A percentile compares a stretch with the other conserved stretches of the same genome.
phyloP scores from a whole-genome alignment of 2,797 vertebrate species.

The Dromococcyx pavoninus region DNA sequence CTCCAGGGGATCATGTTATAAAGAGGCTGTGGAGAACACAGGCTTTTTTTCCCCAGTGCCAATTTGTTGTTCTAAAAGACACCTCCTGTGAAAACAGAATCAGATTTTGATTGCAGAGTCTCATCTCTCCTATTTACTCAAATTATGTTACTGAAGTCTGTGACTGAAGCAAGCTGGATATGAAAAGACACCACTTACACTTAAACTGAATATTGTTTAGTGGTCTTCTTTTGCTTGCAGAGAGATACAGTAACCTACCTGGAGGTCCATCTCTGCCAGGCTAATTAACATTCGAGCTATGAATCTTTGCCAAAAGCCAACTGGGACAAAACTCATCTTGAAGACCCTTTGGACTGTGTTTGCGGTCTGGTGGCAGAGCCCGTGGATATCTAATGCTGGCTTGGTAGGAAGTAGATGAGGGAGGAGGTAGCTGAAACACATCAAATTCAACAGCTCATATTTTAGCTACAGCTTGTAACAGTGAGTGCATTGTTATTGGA shows the following conservation, averaged over 20 bases:
- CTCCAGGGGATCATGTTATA: background rate
- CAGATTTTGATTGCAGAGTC: background rate
- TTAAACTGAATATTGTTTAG: background rate
- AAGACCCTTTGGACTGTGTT: slow-evolving; percentile 93
- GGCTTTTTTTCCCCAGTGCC: background rate
- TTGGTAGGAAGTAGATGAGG: slow-evolving; percentile 95
- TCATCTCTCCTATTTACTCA: background rate
- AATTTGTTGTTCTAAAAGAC: background rate
- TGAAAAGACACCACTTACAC: background rate
- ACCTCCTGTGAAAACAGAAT: background rate
- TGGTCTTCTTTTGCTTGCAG: background rate
- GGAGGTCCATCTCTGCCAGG: slow-evolving; percentile 93
- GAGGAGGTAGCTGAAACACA: slow-evolving; percentile 88
- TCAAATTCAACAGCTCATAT: slow-evolving; percentile 12
- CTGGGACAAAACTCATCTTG: slow-evolving; percentile 98
- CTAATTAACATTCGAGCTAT: slow-evolving; percentile 98
- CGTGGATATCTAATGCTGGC: slow-evolving; percentile 89
- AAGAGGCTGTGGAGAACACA: background rate
- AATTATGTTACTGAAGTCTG: background rate
- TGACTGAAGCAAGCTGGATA: background rate
- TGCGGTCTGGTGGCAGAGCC: slow-evolving; percentile 81
- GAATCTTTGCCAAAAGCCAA: slow-evolving; percentile 97
- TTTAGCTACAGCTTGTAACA: background rate
- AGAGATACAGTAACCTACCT: slow-evolving; percentile 76
- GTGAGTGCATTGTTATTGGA: slow-evolving; percentile 18